A percentile compares a stretch with the other conserved stretches of the same genome.
These are phyloP conservation scores for Drosophila littoralis DNA, from an alignment of 1,140 invertebrate species.

Conservation along the genomic window DNA sequence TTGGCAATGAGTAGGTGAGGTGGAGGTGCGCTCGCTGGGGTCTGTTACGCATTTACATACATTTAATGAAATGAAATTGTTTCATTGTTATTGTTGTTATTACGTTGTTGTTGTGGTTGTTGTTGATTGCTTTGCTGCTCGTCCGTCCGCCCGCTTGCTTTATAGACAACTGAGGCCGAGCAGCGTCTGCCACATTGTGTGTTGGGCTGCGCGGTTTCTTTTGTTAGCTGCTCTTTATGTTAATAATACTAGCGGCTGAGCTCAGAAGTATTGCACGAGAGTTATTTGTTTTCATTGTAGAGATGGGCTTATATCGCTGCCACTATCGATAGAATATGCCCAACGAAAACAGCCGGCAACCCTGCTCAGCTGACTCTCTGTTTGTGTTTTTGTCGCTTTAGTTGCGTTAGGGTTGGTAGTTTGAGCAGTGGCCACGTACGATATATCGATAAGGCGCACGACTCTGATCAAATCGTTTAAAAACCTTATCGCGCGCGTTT, in stretches of 20 bases:
- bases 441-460: no score
- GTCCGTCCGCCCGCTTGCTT: constrained; percentile 23
- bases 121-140: constrained; percentile 13
- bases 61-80: constrained; percentile 16
- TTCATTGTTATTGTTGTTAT: constrained; percentile 19
- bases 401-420: no score
- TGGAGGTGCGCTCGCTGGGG: constrained; percentile 13
- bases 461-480: no score
- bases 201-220: constrained; percentile 18
- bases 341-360: constrained; percentile 10
- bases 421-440: no score
- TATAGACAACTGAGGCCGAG: constrained; percentile 34
- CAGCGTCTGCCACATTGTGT: constrained; percentile 38
- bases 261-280: constrained; percentile 26
- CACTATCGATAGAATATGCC: constrained; percentile 11
- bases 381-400: no score
- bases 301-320: constrained; percentile 19
- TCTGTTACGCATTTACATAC: constrained; percentile 32
- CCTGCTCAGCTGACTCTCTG: not conserved
- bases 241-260: constrained; percentile 34
- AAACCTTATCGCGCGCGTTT: no score
- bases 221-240: constrained; percentile 29
- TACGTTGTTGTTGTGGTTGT: constrained; percentile 11
- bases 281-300: constrained; percentile 37
- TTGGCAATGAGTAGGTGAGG: not conserved